A percentile compares a stretch with the other conserved stretches of the same genome.
phyloP scores from a whole-genome alignment of 2,888 invertebrate species.

The Acronicta leporina region DNA sequence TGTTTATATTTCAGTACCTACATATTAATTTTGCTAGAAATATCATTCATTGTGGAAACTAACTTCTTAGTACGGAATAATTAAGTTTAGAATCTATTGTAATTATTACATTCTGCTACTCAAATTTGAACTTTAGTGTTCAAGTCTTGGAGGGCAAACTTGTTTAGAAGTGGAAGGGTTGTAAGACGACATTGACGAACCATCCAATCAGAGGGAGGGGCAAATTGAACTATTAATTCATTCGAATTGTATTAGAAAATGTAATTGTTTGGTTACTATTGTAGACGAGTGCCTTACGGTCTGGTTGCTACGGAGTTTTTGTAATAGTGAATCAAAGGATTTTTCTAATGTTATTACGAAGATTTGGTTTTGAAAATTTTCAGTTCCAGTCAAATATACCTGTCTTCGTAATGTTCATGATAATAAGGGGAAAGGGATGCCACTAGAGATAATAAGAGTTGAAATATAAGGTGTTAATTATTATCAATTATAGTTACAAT shows the following conservation, averaged over 20 bases:
- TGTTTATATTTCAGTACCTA: neutral
- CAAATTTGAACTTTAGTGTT: constrained; percentile 5
- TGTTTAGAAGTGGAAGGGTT: no score
- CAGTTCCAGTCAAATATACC: no score
- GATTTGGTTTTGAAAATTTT: no score
- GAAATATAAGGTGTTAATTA: no score
- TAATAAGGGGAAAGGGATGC: no score
- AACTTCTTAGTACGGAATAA: constrained; percentile 50
- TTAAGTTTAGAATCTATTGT: constrained; percentile 50
- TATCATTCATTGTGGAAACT: constrained; percentile 38
- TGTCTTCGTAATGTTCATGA: no score
- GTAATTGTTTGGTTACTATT: constrained; percentile 60
- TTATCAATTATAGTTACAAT: no score
- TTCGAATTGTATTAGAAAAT: constrained; percentile 63
- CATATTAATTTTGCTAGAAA: constrained; percentile 28
- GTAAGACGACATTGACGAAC: constrained; percentile 61
- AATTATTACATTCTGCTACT: constrained; percentile 26
- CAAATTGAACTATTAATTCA: constrained; percentile 68
- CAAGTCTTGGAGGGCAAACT: no score
- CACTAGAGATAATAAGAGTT: no score
- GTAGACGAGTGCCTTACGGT: constrained; percentile 7
- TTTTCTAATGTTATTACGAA: neutral
- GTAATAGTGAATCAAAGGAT: neutral
- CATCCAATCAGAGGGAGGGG: constrained; percentile 65
- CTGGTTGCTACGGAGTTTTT: neutral